Percentiles rank a stretch among this genome's conserved stretches.
Conservation (phyloP, 1,140 invertebrate genomes). For the Gerris buenoi region DNA sequence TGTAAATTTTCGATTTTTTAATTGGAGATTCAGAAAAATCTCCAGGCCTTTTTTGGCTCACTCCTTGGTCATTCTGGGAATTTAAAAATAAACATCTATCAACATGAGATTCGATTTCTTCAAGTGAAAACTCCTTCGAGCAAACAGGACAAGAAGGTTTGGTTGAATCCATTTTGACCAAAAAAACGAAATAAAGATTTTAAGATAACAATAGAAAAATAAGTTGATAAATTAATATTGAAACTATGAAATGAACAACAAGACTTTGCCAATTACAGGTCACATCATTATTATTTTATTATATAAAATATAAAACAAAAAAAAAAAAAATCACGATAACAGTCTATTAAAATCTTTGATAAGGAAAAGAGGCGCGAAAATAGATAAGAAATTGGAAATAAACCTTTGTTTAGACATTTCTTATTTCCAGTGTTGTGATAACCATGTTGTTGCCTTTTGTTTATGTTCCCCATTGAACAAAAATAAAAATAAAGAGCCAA, state of each 20-base stretch:
- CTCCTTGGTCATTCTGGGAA: slow-evolving; percentile 27
- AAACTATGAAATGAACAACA: not conserved
- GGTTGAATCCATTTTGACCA: not conserved
- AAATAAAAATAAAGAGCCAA: too few species aligned
- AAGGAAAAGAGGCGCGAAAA: too few species aligned
- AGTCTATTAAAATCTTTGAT: too few species aligned
- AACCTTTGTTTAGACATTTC: too few species aligned
- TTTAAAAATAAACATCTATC: slow-evolving; percentile 51
- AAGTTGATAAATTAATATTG: not conserved
- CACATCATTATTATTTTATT: too few species aligned
- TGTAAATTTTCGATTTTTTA: not conserved
- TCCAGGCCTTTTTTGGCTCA: not conserved
- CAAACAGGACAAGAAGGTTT: slow-evolving; percentile 38
- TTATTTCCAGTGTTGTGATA: too few species aligned
- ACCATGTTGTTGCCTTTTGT: too few species aligned
- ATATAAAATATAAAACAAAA: too few species aligned
- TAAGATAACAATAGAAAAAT: too few species aligned
- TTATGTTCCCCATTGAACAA: too few species aligned
- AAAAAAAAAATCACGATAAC: too few species aligned
- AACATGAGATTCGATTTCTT: slow-evolving; percentile 45
- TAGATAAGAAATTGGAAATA: too few species aligned
- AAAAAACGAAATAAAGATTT: not conserved
- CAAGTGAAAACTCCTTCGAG: slow-evolving; percentile 31
- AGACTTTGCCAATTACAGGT: not conserved
- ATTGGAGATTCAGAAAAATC: not conserved